Evolutionary conservation across 2,888 invertebrate genomes (phyloP), one percentile per base, ranked within the genome.

Genomic region (Drosophila mulleri): DNA sequence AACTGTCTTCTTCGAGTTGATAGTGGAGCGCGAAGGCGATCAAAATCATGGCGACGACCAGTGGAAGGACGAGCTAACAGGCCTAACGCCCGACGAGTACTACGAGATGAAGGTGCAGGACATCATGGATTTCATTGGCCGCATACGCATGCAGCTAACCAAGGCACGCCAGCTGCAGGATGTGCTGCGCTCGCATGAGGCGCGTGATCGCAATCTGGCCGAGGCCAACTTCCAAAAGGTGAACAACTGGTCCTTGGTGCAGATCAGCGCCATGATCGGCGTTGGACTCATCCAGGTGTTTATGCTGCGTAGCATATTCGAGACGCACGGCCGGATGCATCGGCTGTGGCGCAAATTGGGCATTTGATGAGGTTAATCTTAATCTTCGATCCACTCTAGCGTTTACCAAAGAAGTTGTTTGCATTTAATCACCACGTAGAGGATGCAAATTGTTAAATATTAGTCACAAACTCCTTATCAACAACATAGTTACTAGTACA

Each of bases 191-290:
- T 96, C 96, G 0, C 94, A 94, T 82, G 98, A 98, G 92, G 96
- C 97, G 0, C 92, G 97, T 35, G 98, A 98, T 91, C 94, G 98
- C 74, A 97, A 97, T 90, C 91, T 96, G 53, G 96, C 96, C 2
- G 97, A 97, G 91, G 95, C 95, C 52, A 97, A 97, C 92, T 96
- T 95, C 89, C 95, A 95, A 73, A 95, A 96, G 75, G 97, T 98
- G 1, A 97, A 97, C 88, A 93, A 95, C 58, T 97, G 97, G 95
- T 97, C 97, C 0, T 91, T 95, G 52, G 91, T 97, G 32, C 96
- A 97, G 90, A 95, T 97, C 44, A 88, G 93, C 35, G 94, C 96
- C 26, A 96, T 98, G 96, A 80, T 96, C 26, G 80, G 93, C 8
- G 96, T 97, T 1, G 97, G 96, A 1, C 87, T 95, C 59, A 90